Conservation (phyloP, 2,113 vertebrate species). For the Reinhardtius hippoglossoides region DNA sequence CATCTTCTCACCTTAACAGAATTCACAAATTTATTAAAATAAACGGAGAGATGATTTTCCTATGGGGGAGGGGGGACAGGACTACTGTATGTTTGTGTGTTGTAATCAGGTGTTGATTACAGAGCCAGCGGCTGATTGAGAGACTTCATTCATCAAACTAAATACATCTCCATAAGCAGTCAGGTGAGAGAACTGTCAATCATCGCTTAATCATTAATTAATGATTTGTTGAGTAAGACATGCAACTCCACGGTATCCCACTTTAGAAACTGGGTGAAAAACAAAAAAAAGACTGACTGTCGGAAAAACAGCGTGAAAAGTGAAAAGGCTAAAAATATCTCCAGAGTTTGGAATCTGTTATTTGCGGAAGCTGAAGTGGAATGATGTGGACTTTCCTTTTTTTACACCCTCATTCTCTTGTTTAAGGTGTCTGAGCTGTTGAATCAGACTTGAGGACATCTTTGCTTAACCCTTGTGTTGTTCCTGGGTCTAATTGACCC, state of each 20-base stretch:
- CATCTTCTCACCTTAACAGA: constrained; percentile 13
- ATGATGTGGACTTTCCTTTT: not conserved
- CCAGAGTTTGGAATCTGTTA: constrained; percentile 4
- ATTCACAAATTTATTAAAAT: constrained; percentile 60
- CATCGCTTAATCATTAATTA: constrained; percentile 68
- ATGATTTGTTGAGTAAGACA: constrained; percentile 41
- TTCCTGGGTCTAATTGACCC: too few relatives aligned
- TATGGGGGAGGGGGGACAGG: not conserved
- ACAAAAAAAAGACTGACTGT: not conserved
- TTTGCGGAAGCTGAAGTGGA: not conserved
- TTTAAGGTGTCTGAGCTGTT: constrained; percentile 3
- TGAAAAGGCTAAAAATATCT: constrained; percentile 38
- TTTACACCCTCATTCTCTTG: not conserved
- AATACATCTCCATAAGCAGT: constrained; percentile 62
- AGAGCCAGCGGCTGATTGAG: constrained; percentile 64
- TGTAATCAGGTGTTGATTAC: constrained; percentile 73
- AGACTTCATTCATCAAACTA: constrained; percentile 69
- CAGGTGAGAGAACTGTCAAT: constrained; percentile 66
- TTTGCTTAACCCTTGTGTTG: too few relatives aligned
- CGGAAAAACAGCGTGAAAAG: not conserved
- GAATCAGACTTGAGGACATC: constrained; percentile 25
- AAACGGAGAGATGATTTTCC: constrained; percentile 31
- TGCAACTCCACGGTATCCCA: constrained; percentile 1
- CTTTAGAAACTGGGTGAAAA: constrained; percentile 10
- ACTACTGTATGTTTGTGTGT: constrained; percentile 36